Base-by-base conservation (phyloP, 2,113 vertebrate species). In the Anthoscopus minutus region DNA sequence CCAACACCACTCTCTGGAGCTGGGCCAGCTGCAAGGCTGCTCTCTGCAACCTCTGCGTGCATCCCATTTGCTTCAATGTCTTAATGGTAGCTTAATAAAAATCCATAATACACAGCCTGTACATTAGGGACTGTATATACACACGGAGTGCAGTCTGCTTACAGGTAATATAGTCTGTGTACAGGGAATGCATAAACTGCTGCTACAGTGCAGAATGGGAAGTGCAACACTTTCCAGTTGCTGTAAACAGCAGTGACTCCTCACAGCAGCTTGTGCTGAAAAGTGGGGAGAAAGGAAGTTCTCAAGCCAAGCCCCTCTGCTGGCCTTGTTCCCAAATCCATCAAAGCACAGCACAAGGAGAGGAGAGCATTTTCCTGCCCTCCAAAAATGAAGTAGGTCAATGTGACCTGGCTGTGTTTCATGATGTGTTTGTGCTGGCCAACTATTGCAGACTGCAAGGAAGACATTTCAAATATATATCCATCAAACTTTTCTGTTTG, bases 151-250 rank as follows among this genome's bases (percentile, higher is more conserved):
- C 5, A 53, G 24, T 7, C 27, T 30, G 22, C 8, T 11, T 14
- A 6, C 4, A 3, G 37, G 6, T 11, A 45, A 27, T 2, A 21
- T 0, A 44, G 19, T n/a, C 25, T 47, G n/a, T 28, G 24, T 2
- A 15, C 17, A 64, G 23, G 13, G 40, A 74, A 30, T 40, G 42
- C 18, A 51, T 24, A 40, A 61, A 66, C 15, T 27, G 3, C 15
- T 30, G 20, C 4, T 35, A 76, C 20, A 48, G 47, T 8, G 67
- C 31, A 56, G 22, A 85, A 48, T 0, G 9, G 7, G 18, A 89
- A 84, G 22, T 1, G 3, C 20, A 87, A 38, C 44, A 14, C 10
- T 48, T 51, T 4, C 38, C 31, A 77, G 21, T 3, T 42, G 18
- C 1, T 74, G 11, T 11, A 44, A 74, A 13, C 15, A 22, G 18